phyloP scores from a whole-genome alignment of 2,113 vertebrate species.

The Origma solitaria region DNA sequence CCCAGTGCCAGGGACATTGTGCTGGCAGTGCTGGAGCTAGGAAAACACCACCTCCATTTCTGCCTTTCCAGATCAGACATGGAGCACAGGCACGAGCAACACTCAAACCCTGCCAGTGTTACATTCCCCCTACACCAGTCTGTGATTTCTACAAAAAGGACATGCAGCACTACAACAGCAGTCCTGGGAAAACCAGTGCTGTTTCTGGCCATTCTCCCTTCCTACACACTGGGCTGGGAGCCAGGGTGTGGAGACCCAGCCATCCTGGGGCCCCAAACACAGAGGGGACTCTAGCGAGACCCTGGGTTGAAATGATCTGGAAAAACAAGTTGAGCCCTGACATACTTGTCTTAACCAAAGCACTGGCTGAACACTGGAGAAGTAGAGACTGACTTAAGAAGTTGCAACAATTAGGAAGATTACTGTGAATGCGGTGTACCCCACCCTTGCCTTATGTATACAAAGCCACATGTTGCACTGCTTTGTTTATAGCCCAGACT shows the following conservation, averaged over 20 bases:
- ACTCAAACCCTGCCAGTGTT: neutral
- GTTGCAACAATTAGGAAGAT: neutral
- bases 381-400: neutral
- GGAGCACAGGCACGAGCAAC: neutral
- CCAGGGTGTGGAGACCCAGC: neutral
- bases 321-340: neutral
- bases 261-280: neutral
- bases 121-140: neutral
- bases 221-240: neutral
- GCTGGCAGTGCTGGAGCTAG: neutral
- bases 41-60: neutral
- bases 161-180: neutral
- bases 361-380: neutral
- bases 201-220: neutral
- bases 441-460: constrained; percentile 18
- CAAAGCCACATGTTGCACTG: constrained; percentile 18
- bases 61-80: neutral
- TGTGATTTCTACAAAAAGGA: neutral
- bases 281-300: neutral
- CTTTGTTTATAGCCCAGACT: constrained; percentile 10
- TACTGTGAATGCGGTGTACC: neutral
- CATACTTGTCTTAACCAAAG: constrained; percentile 8
- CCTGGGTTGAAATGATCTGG: neutral
- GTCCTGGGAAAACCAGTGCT: neutral
- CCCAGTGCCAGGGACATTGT: neutral